Percentiles rank a stretch among this genome's conserved stretches.
Evolutionary conservation across 2,797 vertebrate genomes (phyloP).

Genomic region (Myiotriccus ornatus): DNA sequence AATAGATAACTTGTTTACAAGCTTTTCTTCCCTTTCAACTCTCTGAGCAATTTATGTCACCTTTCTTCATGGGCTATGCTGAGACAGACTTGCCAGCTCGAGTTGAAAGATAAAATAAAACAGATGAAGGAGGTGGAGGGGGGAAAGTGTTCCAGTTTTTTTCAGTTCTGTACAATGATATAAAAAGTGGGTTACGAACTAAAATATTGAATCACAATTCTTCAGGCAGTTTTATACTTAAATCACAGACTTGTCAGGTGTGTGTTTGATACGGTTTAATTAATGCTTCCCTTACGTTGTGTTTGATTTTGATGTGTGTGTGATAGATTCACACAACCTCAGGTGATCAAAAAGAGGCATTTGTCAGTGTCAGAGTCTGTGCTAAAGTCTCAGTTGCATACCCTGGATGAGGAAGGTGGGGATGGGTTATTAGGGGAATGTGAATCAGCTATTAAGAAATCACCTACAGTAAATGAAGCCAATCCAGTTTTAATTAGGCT

Average conservation of each 20-base stretch:
- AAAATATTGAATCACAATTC: constrained; percentile 76
- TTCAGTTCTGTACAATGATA: constrained; percentile 60
- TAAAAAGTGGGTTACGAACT: constrained; percentile 63
- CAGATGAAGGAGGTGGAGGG: constrained; percentile 33
- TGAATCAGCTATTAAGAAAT: constrained; percentile 66
- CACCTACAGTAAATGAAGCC: constrained; percentile 57
- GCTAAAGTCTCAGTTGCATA: neutral
- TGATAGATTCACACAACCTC: constrained; percentile 41
- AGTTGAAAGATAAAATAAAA: constrained; percentile 51
- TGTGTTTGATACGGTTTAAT: constrained; percentile 73
- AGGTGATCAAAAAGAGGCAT: constrained; percentile 65
- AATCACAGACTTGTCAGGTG: constrained; percentile 74
- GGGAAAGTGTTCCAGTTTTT: neutral
- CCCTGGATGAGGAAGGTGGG: constrained; percentile 37
- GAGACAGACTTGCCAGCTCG: constrained; percentile 16
- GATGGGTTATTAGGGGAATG: constrained; percentile 53
- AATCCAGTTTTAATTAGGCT: constrained; percentile 48
- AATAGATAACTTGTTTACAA: constrained; percentile 55
- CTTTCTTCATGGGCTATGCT: constrained; percentile 1
- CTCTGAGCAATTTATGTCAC: constrained; percentile 48
- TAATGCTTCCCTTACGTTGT: constrained; percentile 67
- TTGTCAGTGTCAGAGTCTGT: constrained; percentile 56
- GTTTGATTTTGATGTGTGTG: constrained; percentile 51
- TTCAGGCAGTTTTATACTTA: constrained; percentile 73
- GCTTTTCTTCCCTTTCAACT: constrained; percentile 51